Evolutionary conservation across 53 echinoderm and acorn worm species (phyloP).

Genomic region (Zoroaster sp.): DNA sequence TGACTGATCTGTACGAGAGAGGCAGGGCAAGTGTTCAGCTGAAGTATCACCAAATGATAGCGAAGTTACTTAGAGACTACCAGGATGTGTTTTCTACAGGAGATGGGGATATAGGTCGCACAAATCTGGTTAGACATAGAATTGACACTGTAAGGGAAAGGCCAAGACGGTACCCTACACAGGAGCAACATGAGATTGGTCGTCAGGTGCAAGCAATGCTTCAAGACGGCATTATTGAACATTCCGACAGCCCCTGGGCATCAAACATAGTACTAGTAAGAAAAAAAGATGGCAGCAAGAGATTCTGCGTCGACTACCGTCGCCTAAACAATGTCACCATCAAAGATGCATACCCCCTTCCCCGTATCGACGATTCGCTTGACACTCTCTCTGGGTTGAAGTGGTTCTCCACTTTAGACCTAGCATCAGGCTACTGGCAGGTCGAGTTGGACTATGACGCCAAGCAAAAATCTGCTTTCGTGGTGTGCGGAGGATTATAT

Average conservation of each 20-base stretch:
- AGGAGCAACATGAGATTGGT: too few species aligned
- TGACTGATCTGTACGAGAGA: not conserved
- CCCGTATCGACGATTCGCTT: not conserved
- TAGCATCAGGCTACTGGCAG: slow-evolving; percentile 7
- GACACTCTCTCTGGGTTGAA: not conserved
- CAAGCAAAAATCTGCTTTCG: not conserved
- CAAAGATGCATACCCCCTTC: not conserved
- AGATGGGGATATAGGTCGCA: not conserved
- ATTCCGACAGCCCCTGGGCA: not conserved
- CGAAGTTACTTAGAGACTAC: too few species aligned
- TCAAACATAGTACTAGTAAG: too few species aligned
- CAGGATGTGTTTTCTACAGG: not conserved
- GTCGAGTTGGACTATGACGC: not conserved
- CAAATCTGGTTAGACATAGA: not conserved
- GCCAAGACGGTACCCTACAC: not conserved
- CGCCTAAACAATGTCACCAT: not conserved
- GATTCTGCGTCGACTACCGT: not conserved
- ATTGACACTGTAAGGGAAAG: not conserved
- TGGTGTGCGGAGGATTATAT: not conserved
- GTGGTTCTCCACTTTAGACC: slow-evolving; percentile 8
- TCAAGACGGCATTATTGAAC: too few species aligned
- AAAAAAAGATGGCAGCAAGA: not conserved
- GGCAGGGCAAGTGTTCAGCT: not conserved
- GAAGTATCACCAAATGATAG: too few species aligned
- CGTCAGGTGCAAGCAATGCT: too few species aligned